Conservation (phyloP, 2,113 vertebrate species). For the Catharus fuscescens region DNA sequence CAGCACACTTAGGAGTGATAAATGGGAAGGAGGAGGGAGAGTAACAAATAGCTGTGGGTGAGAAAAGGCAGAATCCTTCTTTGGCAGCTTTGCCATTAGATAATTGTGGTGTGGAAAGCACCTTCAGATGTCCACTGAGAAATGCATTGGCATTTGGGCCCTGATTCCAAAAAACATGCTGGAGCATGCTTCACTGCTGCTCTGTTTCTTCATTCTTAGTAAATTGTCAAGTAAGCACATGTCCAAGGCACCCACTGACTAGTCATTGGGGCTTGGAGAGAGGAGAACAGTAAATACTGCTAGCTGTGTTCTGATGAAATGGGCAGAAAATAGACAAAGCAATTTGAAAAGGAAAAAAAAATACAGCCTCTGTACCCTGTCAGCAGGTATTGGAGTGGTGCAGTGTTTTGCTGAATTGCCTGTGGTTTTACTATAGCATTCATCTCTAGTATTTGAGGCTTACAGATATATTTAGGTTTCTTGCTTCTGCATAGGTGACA, state of each 20-base stretch:
- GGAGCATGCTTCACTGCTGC: background rate
- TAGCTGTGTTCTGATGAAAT: background rate
- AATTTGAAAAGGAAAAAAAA: background rate
- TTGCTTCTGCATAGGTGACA: background rate
- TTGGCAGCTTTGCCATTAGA: constrained; percentile 20
- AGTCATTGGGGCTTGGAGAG: background rate
- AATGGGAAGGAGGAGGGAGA: constrained; percentile 16
- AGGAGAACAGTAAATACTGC: background rate
- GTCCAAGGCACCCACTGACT: background rate
- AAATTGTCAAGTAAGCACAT: background rate
- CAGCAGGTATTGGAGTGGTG: background rate
- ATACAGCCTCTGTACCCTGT: background rate
- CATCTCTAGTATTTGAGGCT: background rate
- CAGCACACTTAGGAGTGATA: constrained; percentile 27
- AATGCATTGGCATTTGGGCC: background rate
- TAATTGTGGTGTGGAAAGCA: constrained; percentile 13
- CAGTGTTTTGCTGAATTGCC: background rate
- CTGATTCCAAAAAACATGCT: background rate
- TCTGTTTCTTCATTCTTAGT: constrained; percentile 6
- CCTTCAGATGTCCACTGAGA: background rate
- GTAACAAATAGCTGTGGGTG: constrained; percentile 29
- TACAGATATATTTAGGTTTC: background rate
- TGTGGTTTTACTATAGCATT: background rate
- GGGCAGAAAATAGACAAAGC: background rate
- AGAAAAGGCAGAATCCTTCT: constrained; percentile 32